Percentiles rank a stretch among this genome's conserved stretches.
phyloP scores from a whole-genome alignment of 2,797 vertebrate genomes.

The Tamandua tetradactyla region DNA sequence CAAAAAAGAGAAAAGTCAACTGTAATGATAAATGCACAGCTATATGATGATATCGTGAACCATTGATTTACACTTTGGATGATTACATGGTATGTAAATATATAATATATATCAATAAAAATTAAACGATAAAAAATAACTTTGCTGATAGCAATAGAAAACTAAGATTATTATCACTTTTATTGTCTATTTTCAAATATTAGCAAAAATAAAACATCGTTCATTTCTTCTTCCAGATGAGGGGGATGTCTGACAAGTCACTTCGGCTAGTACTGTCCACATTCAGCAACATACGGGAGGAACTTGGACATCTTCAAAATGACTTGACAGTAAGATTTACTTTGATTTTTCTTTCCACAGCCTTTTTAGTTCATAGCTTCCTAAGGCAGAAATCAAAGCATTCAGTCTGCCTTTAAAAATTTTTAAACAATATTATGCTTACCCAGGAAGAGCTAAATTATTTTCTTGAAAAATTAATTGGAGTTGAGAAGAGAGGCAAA shows the following conservation, averaged over 20 bases:
- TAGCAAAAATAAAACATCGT: slow-evolving; percentile 9
- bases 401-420: slow-evolving; percentile 16
- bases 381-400: slow-evolving; percentile 28
- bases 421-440: slow-evolving; percentile 8
- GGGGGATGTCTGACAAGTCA: slow-evolving; percentile 93
- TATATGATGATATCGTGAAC: too few species aligned
- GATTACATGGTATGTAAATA: too few species aligned
- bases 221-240: slow-evolving; percentile 87
- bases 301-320: slow-evolving; percentile 93
- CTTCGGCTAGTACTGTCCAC: slow-evolving; percentile 94
- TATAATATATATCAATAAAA: too few species aligned
- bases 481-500: not conserved
- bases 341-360: not conserved
- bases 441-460: not conserved
- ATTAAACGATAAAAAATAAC: too few species aligned
- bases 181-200: slow-evolving; percentile 27
- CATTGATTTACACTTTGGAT: too few species aligned
- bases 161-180: not conserved
- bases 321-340: slow-evolving; percentile 90
- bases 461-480: slow-evolving; percentile 42
- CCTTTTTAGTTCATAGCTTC: slow-evolving; percentile 12
- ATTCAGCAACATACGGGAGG: slow-evolving; percentile 94
- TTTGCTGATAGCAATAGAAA: not conserved
- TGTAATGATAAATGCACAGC: too few species aligned
- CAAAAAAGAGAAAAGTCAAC: too few species aligned